Evolutionary conservation across 2,888 invertebrate species (phyloP).

Genomic region (Ctenicera cuprea): DNA sequence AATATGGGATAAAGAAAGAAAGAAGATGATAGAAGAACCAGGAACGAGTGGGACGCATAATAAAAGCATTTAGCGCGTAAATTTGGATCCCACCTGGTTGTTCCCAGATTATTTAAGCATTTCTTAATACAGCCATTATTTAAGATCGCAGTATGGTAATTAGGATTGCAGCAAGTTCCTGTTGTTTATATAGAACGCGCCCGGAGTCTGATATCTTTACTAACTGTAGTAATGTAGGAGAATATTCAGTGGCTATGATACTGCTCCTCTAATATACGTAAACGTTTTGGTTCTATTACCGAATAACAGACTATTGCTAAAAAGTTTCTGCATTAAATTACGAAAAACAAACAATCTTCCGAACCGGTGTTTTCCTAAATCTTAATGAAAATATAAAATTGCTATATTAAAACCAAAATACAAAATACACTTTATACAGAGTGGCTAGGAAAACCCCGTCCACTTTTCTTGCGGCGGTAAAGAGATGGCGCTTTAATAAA

Average conservation of each 20-base stretch:
- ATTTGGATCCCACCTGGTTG: conserved; percentile 72
- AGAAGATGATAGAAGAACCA: conserved; percentile 34
- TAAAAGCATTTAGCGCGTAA: conserved; percentile 71
- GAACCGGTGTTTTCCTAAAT: no score
- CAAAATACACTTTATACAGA: no score
- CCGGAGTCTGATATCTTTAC: conserved; percentile 65
- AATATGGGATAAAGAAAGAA: conserved; percentile 45
- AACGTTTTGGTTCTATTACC: neutral
- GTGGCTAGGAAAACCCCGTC: no score
- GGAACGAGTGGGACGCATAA: conserved; percentile 65
- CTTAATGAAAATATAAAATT: no score
- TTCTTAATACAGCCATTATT: conserved; percentile 74
- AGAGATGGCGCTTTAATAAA: no score
- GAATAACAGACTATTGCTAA: no score
- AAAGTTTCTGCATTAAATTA: no score
- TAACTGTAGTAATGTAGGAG: conserved; percentile 56
- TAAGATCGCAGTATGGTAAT: conserved; percentile 72
- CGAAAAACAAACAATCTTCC: no score
- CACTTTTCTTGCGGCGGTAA: no score
- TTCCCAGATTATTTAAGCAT: conserved; percentile 74
- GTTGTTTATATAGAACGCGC: conserved; percentile 60
- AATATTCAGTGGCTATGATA: conserved; percentile 41
- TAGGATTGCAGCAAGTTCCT: conserved; percentile 60
- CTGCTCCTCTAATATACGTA: neutral
- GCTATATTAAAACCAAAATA: no score